Conservation (phyloP, 2,888 invertebrate genomes). For the Ormia ochracea region DNA sequence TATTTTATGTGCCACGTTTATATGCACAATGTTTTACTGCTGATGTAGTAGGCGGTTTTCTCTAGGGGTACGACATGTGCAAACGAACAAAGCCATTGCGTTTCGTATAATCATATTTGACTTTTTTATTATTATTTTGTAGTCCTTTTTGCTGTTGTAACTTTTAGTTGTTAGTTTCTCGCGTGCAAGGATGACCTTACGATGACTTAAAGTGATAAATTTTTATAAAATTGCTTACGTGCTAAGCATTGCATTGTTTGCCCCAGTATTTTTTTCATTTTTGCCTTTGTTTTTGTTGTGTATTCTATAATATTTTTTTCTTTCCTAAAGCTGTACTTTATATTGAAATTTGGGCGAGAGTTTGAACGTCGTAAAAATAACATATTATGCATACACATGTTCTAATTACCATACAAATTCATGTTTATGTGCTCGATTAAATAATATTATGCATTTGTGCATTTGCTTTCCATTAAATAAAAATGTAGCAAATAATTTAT, state of each 20-base stretch:
- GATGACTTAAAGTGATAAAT: conserved; percentile 71
- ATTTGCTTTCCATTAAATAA: neutral
- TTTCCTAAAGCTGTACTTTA: neutral
- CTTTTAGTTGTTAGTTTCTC: conserved; percentile 18
- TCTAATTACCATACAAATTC: neutral
- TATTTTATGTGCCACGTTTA: conserved; percentile 26
- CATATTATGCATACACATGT: conserved; percentile 15
- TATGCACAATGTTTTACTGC: conserved; percentile 32
- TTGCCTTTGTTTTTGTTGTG: neutral
- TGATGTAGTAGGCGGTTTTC: conserved; percentile 45
- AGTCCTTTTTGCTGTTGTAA: neutral
- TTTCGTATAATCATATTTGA: conserved; percentile 41
- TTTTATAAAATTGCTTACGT: conserved; percentile 42
- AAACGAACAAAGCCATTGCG: conserved; percentile 27
- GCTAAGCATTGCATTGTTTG: conserved; percentile 30
- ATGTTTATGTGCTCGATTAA: neutral
- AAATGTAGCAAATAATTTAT: neutral
- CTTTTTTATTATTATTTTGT: conserved; percentile 28
- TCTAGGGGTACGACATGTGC: conserved; percentile 24
- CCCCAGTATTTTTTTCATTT: neutral
- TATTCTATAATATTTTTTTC: neutral
- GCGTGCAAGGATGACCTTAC: conserved; percentile 72
- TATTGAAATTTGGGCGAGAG: neutral
- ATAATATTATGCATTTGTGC: neutral
- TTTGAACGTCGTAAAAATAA: neutral